These are phyloP conservation scores for Vidua chalybeata DNA, from an alignment of 2,113 vertebrate genomes.

Conservation along the genomic window DNA sequence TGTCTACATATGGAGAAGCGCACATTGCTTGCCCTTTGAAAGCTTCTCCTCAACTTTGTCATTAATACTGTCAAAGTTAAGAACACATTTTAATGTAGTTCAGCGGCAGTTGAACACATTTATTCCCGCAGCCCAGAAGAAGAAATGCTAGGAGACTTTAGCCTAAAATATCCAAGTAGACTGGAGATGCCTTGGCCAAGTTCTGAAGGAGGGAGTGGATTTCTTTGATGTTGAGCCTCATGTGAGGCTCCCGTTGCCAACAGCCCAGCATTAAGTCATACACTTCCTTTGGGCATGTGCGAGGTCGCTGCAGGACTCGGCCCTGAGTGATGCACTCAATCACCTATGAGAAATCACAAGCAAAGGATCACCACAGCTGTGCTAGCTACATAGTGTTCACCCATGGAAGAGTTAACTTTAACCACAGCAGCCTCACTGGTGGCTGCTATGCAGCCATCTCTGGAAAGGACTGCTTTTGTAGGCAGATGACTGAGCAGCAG, in stretches of 20 bases:
- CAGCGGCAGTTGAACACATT: constrained; percentile 78
- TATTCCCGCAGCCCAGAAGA: constrained; percentile 62
- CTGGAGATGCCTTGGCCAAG: constrained; percentile 97
- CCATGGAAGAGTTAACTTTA: not conserved
- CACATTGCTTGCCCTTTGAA: constrained; percentile 79
- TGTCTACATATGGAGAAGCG: constrained; percentile 77
- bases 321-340: constrained; percentile 99
- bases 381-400: not conserved
- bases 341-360: constrained; percentile 78
- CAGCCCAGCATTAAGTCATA: constrained; percentile 99
- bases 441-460: not conserved
- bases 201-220: constrained; percentile 95
- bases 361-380: not conserved
- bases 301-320: constrained; percentile 94
- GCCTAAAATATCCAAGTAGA: constrained; percentile 98
- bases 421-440: not conserved
- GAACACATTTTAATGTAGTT: constrained; percentile 75
- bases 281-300: constrained; percentile 96
- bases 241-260: constrained; percentile 97
- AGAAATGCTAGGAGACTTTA: constrained; percentile 73
- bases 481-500: not conserved
- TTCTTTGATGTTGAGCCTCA: constrained; percentile 98
- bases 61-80: constrained; percentile 78
- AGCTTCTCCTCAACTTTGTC: constrained; percentile 74
- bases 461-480: not conserved